Evolutionary conservation across 2,888 invertebrate genomes (phyloP).

Genomic region (Gerris lacustris): DNA sequence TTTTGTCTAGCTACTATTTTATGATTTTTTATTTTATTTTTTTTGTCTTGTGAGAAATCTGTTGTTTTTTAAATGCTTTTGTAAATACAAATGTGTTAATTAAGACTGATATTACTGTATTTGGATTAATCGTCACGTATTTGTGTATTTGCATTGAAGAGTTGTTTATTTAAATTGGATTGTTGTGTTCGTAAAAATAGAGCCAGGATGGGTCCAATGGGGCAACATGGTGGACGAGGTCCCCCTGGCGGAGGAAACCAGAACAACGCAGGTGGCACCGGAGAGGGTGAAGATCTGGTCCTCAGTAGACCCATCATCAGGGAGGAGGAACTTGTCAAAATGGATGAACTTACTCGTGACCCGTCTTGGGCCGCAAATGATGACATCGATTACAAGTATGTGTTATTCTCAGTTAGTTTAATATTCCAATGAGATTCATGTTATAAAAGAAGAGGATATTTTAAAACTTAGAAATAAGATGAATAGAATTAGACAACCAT

Average conservation of each 20-base stretch:
- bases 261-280: background rate
- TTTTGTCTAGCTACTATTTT: no score
- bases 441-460: background rate
- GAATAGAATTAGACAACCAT: background rate
- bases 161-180: background rate
- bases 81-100: background rate
- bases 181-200: background rate
- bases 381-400: slow-evolving; percentile 81
- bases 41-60: no score
- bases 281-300: slow-evolving; percentile 37
- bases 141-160: background rate
- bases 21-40: no score
- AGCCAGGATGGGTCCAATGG: background rate
- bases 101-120: no score
- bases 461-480: background rate
- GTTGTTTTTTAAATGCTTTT: background rate
- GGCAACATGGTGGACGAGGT: background rate
- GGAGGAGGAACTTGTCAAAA: slow-evolving; percentile 80
- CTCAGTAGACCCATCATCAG: slow-evolving; percentile 75
- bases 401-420: no score
- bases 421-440: background rate
- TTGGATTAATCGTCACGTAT: background rate
- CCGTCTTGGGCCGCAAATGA: slow-evolving; percentile 87
- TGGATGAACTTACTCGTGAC: slow-evolving; percentile 80
- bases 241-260: background rate